Evolutionary conservation across 2,797 vertebrate genomes (phyloP).

Genomic region (Oreochromis grahami): DNA sequence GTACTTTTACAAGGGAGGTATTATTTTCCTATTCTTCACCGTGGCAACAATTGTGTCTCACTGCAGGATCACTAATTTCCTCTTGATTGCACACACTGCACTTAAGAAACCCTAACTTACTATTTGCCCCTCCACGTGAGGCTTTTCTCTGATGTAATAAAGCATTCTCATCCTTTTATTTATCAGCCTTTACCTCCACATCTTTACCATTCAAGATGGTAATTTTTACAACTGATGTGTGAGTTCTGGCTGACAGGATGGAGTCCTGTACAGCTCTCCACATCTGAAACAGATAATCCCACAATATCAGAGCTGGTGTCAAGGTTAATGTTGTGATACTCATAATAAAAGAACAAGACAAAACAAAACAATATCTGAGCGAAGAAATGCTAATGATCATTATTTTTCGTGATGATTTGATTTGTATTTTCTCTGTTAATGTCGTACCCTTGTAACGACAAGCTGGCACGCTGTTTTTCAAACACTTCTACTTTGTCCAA

Average conservation of each 20-base stretch:
- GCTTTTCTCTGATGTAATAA: background rate
- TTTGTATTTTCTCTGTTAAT: background rate
- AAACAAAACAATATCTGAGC: background rate
- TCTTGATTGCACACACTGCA: background rate
- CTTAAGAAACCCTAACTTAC: background rate
- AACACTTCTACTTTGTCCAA: background rate
- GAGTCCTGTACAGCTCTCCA: background rate
- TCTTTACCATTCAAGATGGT: background rate
- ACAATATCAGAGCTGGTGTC: conserved; percentile 11
- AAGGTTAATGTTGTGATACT: background rate
- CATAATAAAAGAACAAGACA: background rate
- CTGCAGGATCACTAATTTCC: background rate
- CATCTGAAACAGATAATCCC: background rate
- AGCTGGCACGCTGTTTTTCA: background rate
- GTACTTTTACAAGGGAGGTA: background rate
- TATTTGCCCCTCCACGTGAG: background rate
- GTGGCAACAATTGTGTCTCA: background rate
- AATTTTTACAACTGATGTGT: background rate
- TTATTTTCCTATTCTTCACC: background rate
- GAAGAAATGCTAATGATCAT: background rate
- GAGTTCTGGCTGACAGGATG: background rate
- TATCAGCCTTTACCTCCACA: background rate
- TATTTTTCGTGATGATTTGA: background rate
- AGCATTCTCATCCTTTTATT: background rate
- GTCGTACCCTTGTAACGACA: background rate